phyloP scores from a whole-genome alignment of 2,113 vertebrate species.

The Elaphurus davidianus region DNA sequence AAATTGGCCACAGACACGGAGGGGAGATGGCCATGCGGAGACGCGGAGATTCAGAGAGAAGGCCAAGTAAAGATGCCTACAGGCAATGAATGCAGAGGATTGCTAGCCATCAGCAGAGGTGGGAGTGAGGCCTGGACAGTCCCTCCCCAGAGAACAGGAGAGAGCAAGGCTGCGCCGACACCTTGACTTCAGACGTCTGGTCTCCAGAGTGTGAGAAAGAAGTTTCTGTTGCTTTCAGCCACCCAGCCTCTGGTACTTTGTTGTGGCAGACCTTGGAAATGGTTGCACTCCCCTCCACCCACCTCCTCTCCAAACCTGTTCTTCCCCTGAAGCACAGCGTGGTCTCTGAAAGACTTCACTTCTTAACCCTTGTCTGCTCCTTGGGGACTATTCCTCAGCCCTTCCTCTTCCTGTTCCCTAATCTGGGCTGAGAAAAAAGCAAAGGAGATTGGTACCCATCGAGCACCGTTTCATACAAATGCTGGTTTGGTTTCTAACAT shows the following conservation, averaged over 20 bases:
- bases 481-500: not conserved
- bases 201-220: not conserved
- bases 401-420: not conserved
- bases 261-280: not conserved
- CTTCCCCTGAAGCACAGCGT: fast-evolving
- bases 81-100: fast-evolving
- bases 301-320: not conserved
- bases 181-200: not conserved
- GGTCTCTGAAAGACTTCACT: not conserved
- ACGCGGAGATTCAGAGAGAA: not conserved
- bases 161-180: fast-evolving
- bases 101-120: fast-evolving
- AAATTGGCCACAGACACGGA: not conserved
- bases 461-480: not conserved
- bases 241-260: not conserved
- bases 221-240: not conserved
- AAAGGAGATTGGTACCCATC: not conserved
- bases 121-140: fast-evolving
- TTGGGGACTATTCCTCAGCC: not conserved
- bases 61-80: fast-evolving
- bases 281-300: too few species aligned
- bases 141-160: fast-evolving
- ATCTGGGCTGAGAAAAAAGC: not conserved
- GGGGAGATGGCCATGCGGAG: not conserved
- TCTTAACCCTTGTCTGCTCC: not conserved